Base-by-base conservation (phyloP, 1,140 invertebrate genomes). In the Lepidotrigona ventralis region DNA sequence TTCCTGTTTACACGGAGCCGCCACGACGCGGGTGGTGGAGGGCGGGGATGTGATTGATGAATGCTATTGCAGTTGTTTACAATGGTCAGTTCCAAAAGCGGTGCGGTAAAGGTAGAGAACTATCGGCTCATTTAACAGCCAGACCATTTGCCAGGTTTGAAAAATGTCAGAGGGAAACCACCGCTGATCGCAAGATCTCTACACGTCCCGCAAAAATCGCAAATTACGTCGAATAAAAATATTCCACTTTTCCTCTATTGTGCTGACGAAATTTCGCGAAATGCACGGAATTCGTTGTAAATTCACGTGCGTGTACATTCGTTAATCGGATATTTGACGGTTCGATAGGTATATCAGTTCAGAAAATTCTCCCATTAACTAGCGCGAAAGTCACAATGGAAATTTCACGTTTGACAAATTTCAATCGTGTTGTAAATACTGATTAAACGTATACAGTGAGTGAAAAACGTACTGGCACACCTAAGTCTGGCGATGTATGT, bases 351-450 rank as follows among this genome's bases (percentile, higher is more conserved):
- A 53, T 39, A 77, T 69, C 66, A 69, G 75, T 77, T 77, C n/a
- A n/a, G 9, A 8, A 68, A 21, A 29, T 54, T 8, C 51, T 53
- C 12, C 5, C 60, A 19, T 29, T 8, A 14, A 1, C 23, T 19
- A 9, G n/a, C 14, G 12, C 29, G 17, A 23, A 46, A 69, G 64
- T 53, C 11, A 46, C 46, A 19, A 26, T 15, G 12, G 51, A 79
- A 56, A 56, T 54, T 54, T 69, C 76, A 54, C 60, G 76, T 63
- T 72, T 39, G 39, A 80, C 39, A 54, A 29, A 51, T 80, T 21
- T 80, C 54, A 23, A 80, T 73, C 69, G 56, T 69, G 63, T 4
- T 26, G n/a, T 60, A 33, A 46, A 26, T n/a, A 46, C n/a, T 23
- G 39, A 26, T 68, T 33, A 29, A 23, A 23, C 39, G 39, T 46